Conservation (phyloP, 2,113 vertebrate species). For the Sisor rabdophorus region DNA sequence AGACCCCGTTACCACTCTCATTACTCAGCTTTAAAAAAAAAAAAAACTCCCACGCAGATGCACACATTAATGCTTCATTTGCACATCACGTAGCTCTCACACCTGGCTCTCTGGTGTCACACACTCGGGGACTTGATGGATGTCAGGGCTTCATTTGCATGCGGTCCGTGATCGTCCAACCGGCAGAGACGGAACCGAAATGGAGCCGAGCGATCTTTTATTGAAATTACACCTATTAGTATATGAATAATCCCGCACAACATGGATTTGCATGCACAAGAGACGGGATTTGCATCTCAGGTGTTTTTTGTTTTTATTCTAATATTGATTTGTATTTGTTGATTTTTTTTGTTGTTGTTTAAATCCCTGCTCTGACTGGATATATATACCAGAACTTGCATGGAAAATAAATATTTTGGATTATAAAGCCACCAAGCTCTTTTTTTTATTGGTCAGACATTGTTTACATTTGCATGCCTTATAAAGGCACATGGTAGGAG, state of each 20-base stretch:
- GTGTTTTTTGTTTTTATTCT: not conserved
- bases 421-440: too few relatives aligned
- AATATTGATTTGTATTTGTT: too few relatives aligned
- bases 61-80: slow-evolving; percentile 35
- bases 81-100: slow-evolving; percentile 27
- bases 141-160: slow-evolving; percentile 43
- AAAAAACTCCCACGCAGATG: slow-evolving; percentile 13
- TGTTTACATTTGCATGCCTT: too few relatives aligned
- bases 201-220: slow-evolving; percentile 16
- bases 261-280: slow-evolving; percentile 28
- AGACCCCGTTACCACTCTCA: not conserved
- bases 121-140: slow-evolving; percentile 16
- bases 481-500: too few relatives aligned
- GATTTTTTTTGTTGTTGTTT: too few relatives aligned
- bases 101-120: slow-evolving; percentile 32
- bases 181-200: slow-evolving; percentile 9
- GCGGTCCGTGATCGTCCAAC: slow-evolving; percentile 20
- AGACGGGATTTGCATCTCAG: slow-evolving; percentile 13
- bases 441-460: too few relatives aligned
- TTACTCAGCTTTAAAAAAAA: slow-evolving; percentile 15
- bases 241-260: slow-evolving; percentile 30
- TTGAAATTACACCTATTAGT: slow-evolving; percentile 38
- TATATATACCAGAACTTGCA: too few relatives aligned
- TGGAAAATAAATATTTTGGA: too few relatives aligned
- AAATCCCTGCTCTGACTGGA: too few relatives aligned